Evolutionary conservation across 2,797 vertebrate genomes (phyloP).

Genomic region (Ispidina picta): DNA sequence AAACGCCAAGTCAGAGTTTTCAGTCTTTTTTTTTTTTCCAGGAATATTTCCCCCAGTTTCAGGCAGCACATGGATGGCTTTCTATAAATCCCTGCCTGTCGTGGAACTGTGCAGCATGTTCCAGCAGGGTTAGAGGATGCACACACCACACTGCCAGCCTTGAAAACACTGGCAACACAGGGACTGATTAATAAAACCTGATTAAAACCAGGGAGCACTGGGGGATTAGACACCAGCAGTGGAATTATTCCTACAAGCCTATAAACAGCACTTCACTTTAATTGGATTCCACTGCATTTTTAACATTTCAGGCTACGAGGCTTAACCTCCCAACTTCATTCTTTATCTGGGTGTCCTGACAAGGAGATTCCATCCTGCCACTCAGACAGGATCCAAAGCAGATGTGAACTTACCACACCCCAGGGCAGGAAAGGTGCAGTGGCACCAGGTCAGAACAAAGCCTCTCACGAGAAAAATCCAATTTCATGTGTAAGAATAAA

Average conservation of each 20-base stretch:
- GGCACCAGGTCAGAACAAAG: rapidly evolving
- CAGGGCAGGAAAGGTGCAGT: neutral
- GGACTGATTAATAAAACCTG: neutral
- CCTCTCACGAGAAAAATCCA: neutral
- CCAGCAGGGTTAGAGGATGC: rapidly evolving
- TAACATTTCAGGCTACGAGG: too few relatives aligned
- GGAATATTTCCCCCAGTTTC: neutral
- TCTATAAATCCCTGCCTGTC: neutral
- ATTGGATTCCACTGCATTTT: neutral
- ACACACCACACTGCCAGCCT: too few relatives aligned
- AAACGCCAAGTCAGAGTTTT: neutral
- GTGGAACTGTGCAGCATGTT: neutral
- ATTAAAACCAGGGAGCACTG: neutral
- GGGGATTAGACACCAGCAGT: neutral
- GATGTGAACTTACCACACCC: rapidly evolving
- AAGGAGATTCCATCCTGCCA: neutral
- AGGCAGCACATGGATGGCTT: neutral
- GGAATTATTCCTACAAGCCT: neutral
- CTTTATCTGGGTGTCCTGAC: neutral
- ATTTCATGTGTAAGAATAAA: neutral
- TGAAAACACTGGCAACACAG: too few relatives aligned
- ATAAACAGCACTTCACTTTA: neutral
- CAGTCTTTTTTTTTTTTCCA: neutral
- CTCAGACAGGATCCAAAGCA: rapidly evolving
- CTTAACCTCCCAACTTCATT: neutral